Base-by-base conservation (phyloP, 2,797 vertebrate species). In the Sebastes miniatus region DNA sequence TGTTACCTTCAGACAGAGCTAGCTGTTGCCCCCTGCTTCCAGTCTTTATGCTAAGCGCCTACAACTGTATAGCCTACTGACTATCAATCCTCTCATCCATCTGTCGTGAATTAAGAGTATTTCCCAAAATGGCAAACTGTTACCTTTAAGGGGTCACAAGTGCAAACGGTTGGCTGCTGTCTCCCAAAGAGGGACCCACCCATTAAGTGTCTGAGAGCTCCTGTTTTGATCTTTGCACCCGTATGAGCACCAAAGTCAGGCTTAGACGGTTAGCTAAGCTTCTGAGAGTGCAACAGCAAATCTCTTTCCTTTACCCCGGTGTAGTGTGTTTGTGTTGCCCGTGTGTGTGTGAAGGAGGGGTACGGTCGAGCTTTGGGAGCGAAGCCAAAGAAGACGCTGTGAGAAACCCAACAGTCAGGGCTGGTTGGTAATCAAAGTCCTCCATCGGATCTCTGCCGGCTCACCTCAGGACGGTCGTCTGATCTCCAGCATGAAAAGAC, bases 341-440 rank as follows among this genome's bases (percentile, higher is more conserved):
- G 2, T 72, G 43, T 54, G 36, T 39, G 43, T 77, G 39, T 62
- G 67, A 47, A n/a, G 32, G 73, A 54, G 69, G 61, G 65, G 79
- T 95, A 90, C 81, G 77, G 88, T 34, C 34, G 5, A 83, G 91
- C 73, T 92, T 93, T 94, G 27, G 75, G 94, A 79, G 84, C 71
- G 5, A 81, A 90, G 89, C 90, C 93, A 92, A 95, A 94, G 83
- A 91, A 57, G 58, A 91, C 95, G 92, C 79, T 95, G 93, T 90
- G 89, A 84, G 88, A 96, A 95, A 91, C 83, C 91, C 74, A 93
- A 57, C 36, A 88, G 91, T 69, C 89, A 86, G 11, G 88, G 87
- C 77, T 92, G 94, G 73, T 94, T 89, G 76, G 83, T 94, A 91
- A 95, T 92, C 85, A 95, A 85, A 89, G 90, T 93, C 81, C 86